A percentile compares a stretch with the other conserved stretches of the same genome.
Conservation (phyloP, 2,113 vertebrate species). For the Corythornis madagascariensis region DNA sequence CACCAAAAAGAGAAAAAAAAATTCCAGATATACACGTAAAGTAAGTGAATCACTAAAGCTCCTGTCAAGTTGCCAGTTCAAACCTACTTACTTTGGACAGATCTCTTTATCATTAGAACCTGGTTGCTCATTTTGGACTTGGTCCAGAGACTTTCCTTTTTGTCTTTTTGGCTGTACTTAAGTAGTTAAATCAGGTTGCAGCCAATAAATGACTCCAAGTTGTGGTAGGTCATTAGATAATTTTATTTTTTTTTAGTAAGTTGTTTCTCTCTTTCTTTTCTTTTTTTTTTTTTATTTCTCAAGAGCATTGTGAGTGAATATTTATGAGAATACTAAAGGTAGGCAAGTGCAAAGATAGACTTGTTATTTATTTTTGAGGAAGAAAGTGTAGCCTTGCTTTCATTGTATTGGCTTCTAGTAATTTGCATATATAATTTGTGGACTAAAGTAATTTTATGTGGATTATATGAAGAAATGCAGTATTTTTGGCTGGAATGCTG, state of each 20-base stretch:
- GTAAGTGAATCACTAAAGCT: constrained; percentile 11
- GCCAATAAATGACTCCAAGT: background rate
- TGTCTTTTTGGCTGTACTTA: background rate
- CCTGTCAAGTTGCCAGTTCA: background rate
- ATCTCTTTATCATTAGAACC: constrained; percentile 26
- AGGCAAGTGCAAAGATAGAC: background rate
- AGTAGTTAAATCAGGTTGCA: constrained; percentile 11
- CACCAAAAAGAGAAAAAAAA: background rate
- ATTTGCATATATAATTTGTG: background rate
- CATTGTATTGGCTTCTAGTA: background rate
- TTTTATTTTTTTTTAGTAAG: background rate
- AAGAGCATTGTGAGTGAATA: constrained; percentile 7
- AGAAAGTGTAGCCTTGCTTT: background rate
- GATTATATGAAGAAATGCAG: background rate
- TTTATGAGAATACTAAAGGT: constrained; percentile 8
- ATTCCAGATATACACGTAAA: constrained; percentile 7
- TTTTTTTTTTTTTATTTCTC: background rate
- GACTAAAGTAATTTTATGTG: background rate
- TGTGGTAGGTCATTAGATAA: background rate
- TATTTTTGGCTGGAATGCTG: background rate
- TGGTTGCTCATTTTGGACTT: constrained; percentile 17
- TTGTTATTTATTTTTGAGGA: constrained; percentile 7
- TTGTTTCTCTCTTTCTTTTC: background rate
- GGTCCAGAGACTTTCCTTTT: background rate
- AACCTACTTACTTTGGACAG: background rate